Percentiles rank a stretch among this genome's conserved stretches.
Conservation (phyloP, 2,888 invertebrate genomes). For the Acrobasis repandana region DNA sequence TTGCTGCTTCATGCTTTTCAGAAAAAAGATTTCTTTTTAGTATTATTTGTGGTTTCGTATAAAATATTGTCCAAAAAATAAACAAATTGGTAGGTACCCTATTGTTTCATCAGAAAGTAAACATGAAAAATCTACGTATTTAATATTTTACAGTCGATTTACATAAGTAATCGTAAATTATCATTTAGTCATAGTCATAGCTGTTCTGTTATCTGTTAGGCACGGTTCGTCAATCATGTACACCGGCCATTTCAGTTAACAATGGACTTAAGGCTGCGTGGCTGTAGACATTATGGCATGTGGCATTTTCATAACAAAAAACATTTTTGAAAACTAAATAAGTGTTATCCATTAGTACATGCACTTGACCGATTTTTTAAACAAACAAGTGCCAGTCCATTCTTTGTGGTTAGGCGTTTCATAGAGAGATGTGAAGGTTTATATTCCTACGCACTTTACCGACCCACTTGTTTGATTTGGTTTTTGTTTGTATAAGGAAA, state of each 20-base stretch:
- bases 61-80: too few relatives aligned
- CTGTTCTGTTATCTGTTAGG: too few relatives aligned
- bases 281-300: not conserved
- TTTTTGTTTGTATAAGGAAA: too few relatives aligned
- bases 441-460: not conserved
- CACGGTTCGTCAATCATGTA: not conserved
- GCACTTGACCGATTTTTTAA: slow-evolving; percentile 32
- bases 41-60: too few relatives aligned
- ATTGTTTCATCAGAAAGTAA: not conserved
- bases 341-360: slow-evolving; percentile 17
- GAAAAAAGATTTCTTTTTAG: too few relatives aligned
- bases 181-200: slow-evolving; percentile 3
- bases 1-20: too few relatives aligned
- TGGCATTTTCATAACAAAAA: slow-evolving; percentile 29
- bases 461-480: too few relatives aligned
- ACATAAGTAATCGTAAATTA: not conserved
- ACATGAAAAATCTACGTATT: not conserved
- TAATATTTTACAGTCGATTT: not conserved
- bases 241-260: not conserved
- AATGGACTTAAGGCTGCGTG: slow-evolving; percentile 24
- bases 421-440: not conserved
- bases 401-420: not conserved
- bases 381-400: slow-evolving; percentile 21
- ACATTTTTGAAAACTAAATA: slow-evolving; percentile 1
- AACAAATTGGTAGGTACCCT: too few relatives aligned